Base-by-base conservation (phyloP, 2,888 invertebrate species). In the Pardosa pseudoannulata region DNA sequence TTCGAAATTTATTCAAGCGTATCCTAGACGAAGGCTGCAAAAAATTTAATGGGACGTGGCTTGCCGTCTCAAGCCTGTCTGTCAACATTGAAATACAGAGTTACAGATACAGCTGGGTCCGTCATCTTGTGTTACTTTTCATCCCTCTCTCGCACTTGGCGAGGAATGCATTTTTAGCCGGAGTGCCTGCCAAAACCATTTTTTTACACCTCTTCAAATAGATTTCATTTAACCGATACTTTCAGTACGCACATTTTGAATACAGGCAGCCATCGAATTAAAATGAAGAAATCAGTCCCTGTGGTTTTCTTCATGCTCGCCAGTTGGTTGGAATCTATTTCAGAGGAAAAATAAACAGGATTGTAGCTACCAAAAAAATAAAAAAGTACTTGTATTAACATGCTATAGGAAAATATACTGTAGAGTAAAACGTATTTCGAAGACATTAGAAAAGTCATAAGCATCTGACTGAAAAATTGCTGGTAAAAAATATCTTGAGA, bases 51-150 rank as follows among this genome's bases (percentile, higher is more conserved):
- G 31, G 29, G 31, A 67, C 19, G 23, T 67, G 28, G n/a, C n/a
- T 67, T 32, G 67, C 67, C 67, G 32, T 67, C 67, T 67, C 31
- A 67, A 36, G 9, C 13, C 32, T 67, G 67, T 32, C 67, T 67
- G 36, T 67, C 67, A 67, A 32, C 32, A 19, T 0, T 36, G 67
- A 32, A 67, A 32, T 32, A 19, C 23, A 19, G 23, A 19, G 67
- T 16, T 67, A 19, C n/a, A 31, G 67, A 36, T 32, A 32, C 32
- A 16, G n/a, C 5, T 5, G n/a, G 56, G 56, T 36, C 67, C 23
- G 23, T 67, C 67, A 67, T 67, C 28, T 31, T 23, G 27, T 32
- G 67, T 67, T 32, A 32, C 67, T n/a, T 32, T 32, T 67, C 28
- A 5, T 29, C 13, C 31, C 29, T 13, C 11, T 11, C 19, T 65